A percentile compares a stretch with the other conserved stretches of the same genome.
Conservation (phyloP, 2,113 vertebrate genomes). For the Bombycilla garrulus region DNA sequence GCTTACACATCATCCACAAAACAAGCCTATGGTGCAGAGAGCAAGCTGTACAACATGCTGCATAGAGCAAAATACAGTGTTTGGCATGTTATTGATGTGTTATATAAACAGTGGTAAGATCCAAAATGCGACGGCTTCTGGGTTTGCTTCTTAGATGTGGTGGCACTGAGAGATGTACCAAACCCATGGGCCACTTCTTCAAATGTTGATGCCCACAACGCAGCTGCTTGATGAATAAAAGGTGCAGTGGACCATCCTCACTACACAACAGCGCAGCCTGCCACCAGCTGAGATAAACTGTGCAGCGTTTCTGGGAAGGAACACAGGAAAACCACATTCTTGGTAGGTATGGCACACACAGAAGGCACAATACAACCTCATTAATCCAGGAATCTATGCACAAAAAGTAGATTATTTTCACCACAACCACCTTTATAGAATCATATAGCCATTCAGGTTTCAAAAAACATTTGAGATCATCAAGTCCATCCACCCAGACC, state of each 20-base stretch:
- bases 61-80: constrained; percentile 19
- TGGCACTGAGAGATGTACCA: background rate
- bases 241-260: background rate
- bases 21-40: background rate
- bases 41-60: constrained; percentile 9
- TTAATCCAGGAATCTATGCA: background rate
- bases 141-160: background rate
- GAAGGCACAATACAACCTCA: background rate
- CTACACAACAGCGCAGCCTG: background rate
- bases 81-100: background rate
- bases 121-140: background rate
- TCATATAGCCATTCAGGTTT: background rate
- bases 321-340: background rate
- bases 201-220: background rate
- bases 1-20: constrained; percentile 11
- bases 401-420: background rate
- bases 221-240: background rate
- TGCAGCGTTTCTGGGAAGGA: background rate
- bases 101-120: constrained; percentile 24
- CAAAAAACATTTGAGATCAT: background rate
- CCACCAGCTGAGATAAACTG: background rate
- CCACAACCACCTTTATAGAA: rapidly evolving
- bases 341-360: background rate
- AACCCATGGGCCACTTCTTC: background rate
- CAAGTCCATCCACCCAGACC: background rate